These are phyloP conservation scores for Pseudorectes ferrugineus DNA, from an alignment of 2,113 vertebrate genomes.

Conservation along the genomic window DNA sequence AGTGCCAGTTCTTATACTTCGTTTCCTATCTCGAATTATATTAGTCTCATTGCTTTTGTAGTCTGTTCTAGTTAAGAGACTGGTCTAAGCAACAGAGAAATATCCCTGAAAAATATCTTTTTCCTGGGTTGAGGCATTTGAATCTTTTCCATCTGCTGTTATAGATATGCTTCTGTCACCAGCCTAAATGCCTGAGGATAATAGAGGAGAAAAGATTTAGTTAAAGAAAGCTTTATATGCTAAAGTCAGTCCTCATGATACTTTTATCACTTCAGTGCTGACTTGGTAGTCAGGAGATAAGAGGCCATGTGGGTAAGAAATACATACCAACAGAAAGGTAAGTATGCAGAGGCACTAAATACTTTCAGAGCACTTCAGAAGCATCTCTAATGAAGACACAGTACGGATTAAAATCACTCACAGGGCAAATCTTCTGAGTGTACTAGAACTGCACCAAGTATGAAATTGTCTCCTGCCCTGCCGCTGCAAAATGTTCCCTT, in stretches of 20 bases:
- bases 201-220: not conserved
- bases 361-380: not conserved
- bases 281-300: not conserved
- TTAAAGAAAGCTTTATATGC: not conserved
- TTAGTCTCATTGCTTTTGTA: not conserved
- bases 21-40: not conserved
- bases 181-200: not conserved
- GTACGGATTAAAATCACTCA: not conserved
- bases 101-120: not conserved
- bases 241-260: not conserved
- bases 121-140: not conserved
- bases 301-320: not conserved
- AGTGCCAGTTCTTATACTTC: not conserved
- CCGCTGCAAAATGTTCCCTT: not conserved
- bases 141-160: constrained; percentile 3
- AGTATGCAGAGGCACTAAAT: not conserved
- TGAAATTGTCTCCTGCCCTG: not conserved
- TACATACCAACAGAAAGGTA: not conserved
- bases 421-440: not conserved
- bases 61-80: not conserved
- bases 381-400: not conserved
- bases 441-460: not conserved
- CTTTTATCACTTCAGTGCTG: not conserved
- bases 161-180: not conserved
- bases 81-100: not conserved